These are phyloP conservation scores for Formica aserva DNA, from an alignment of 2,888 invertebrate species.

Conservation along the genomic window DNA sequence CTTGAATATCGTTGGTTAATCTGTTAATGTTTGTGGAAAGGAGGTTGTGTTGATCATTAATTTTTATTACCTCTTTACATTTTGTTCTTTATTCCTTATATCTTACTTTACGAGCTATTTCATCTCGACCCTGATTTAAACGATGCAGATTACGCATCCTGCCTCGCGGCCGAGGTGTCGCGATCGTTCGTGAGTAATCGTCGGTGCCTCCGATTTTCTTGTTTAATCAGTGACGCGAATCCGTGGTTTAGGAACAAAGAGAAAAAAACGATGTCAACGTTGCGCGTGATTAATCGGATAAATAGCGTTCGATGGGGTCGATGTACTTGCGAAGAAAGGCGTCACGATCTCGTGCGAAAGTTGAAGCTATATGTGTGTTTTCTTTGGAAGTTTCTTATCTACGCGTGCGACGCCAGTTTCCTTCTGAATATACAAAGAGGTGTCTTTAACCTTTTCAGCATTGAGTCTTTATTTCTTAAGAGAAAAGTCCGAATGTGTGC, in stretches of 20 bases:
- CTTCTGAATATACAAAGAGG: slow-evolving; percentile 52
- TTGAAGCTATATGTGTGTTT: slow-evolving; percentile 34
- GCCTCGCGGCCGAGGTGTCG: slow-evolving; percentile 37
- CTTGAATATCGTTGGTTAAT: slow-evolving; percentile 2
- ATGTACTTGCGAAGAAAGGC: slow-evolving; percentile 12
- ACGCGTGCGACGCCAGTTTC: slow-evolving; percentile 31
- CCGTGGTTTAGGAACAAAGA: slow-evolving; percentile 51
- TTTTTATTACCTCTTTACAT: slow-evolving; percentile 1
- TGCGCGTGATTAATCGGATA: slow-evolving; percentile 53
- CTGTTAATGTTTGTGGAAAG: not conserved
- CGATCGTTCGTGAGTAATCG: slow-evolving; percentile 56
- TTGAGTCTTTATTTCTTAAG: slow-evolving; percentile 21
- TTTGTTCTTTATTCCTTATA: slow-evolving; percentile 15
- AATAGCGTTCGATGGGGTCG: slow-evolving; percentile 44
- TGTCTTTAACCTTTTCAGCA: slow-evolving; percentile 41
- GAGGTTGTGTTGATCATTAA: not conserved
- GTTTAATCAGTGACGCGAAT: slow-evolving; percentile 57
- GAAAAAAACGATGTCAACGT: slow-evolving; percentile 43
- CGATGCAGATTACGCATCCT: slow-evolving; percentile 18
- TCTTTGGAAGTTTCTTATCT: slow-evolving; percentile 48
- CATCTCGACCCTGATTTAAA: slow-evolving; percentile 40
- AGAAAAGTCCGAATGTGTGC: slow-evolving; percentile 32
- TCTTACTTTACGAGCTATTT: slow-evolving; percentile 18
- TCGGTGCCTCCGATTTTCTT: slow-evolving; percentile 57
- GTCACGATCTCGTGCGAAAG: slow-evolving; percentile 45